Percentiles rank a stretch among this genome's conserved stretches.
phyloP scores from a whole-genome alignment of 1,140 invertebrate genomes.

The Centruroides sculpturatus region DNA sequence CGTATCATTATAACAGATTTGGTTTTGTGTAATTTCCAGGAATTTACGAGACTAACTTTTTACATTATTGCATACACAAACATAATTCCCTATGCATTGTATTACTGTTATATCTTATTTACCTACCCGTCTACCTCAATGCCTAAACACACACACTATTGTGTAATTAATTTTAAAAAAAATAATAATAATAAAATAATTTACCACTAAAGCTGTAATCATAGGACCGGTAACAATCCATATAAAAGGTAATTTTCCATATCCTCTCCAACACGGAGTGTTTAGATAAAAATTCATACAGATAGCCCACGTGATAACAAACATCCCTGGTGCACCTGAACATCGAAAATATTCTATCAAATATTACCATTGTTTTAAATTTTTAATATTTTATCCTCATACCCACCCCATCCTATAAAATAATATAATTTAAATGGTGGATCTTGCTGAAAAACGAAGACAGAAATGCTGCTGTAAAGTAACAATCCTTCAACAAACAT shows the following conservation, averaged over 20 bases:
- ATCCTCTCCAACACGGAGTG: slow-evolving; percentile 32
- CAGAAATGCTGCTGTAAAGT: slow-evolving; percentile 33
- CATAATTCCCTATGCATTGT: too few species aligned
- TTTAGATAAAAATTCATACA: slow-evolving; percentile 25
- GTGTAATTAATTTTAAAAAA: too few species aligned
- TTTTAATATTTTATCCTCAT: too few species aligned
- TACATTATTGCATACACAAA: too few species aligned
- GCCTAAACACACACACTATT: too few species aligned
- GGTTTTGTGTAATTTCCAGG: too few species aligned
- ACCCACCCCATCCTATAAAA: slow-evolving; percentile 39
- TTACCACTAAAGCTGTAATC: slow-evolving; percentile 28
- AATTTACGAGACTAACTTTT: too few species aligned
- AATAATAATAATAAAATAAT: neutral
- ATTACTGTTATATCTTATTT: too few species aligned
- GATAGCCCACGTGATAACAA: slow-evolving; percentile 30
- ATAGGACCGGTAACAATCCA: slow-evolving; percentile 37
- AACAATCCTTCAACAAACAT: slow-evolving; percentile 43
- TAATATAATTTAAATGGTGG: slow-evolving; percentile 36
- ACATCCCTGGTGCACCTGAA: slow-evolving; percentile 30
- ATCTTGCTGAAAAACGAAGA: slow-evolving; percentile 36
- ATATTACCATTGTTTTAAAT: too few species aligned
- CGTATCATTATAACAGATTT: too few species aligned
- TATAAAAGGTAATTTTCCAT: slow-evolving; percentile 25
- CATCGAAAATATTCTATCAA: neutral
- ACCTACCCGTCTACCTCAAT: too few species aligned